Conservation (phyloP, 2,888 invertebrate genomes). For the Elmis aenea region DNA sequence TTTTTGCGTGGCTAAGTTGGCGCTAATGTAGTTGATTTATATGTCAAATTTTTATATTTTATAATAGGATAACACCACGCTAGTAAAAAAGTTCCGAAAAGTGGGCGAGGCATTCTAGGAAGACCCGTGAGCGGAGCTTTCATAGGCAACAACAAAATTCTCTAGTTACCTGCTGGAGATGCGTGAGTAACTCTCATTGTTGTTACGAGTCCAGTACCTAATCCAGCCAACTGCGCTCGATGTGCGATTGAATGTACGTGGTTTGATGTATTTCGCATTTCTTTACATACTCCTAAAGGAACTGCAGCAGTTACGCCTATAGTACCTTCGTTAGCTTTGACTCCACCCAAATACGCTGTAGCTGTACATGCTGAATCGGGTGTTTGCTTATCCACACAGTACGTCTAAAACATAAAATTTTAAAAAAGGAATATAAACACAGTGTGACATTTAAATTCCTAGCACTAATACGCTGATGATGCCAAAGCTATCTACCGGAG, state of each 20-base stretch:
- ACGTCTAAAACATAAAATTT: conserved; percentile 53
- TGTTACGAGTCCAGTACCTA: conserved; percentile 66
- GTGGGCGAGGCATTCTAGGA: no score
- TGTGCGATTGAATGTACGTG: conserved; percentile 63
- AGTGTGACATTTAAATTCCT: no score
- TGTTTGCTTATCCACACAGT: conserved; percentile 68
- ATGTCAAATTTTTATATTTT: no score
- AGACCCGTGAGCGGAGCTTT: no score
- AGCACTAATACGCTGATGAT: no score
- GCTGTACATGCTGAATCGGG: conserved; percentile 81
- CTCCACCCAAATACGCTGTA: conserved; percentile 73
- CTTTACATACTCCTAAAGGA: conserved; percentile 57
- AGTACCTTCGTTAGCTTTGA: conserved; percentile 72
- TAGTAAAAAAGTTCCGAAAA: no score
- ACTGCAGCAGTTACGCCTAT: conserved; percentile 70
- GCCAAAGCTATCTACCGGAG: no score
- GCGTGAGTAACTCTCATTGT: conserved; percentile 78
- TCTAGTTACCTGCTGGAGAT: conserved; percentile 58
- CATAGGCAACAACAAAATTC: no score
- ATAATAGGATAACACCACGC: no score
- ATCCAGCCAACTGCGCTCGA: conserved; percentile 65
- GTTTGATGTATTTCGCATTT: conserved; percentile 51
- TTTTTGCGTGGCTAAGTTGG: no score
- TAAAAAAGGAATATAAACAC: conserved; percentile 19
- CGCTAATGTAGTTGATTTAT: no score